These are phyloP conservation scores for Garrulus glandarius DNA, from an alignment of 2,797 vertebrate species.

Conservation along the genomic window DNA sequence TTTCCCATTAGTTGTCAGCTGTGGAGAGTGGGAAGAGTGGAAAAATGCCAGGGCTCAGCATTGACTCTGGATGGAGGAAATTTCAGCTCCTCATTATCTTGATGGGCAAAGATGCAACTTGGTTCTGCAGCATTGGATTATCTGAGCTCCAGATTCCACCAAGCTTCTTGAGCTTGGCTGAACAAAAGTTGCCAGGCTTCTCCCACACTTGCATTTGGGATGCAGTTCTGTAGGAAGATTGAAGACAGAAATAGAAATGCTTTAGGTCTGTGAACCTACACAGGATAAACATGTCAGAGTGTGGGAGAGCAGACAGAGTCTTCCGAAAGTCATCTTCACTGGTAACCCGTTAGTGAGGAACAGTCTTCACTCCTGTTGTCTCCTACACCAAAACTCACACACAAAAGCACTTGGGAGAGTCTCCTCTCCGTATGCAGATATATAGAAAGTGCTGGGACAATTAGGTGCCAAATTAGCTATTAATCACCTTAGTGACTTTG, in stretches of 20 bases:
- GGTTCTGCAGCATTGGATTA: not conserved
- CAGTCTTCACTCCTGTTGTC: not conserved
- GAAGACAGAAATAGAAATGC: not conserved
- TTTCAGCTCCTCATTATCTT: not conserved
- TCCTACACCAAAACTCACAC: not conserved
- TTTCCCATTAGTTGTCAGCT: not conserved
- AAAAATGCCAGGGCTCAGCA: not conserved
- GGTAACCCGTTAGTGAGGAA: not conserved
- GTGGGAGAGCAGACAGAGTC: not conserved
- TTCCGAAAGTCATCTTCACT: not conserved
- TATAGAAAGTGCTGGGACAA: not conserved
- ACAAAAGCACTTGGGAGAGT: not conserved
- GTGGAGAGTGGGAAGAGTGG: not conserved
- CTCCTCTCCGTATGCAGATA: not conserved
- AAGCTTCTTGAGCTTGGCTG: not conserved
- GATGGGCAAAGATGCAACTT: not conserved
- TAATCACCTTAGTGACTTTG: not conserved
- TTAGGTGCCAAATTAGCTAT: not conserved
- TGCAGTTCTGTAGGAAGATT: not conserved
- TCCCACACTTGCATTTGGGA: accelerated
- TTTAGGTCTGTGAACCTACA: not conserved
- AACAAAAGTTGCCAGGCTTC: not conserved
- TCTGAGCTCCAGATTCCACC: accelerated
- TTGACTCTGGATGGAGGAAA: not conserved
- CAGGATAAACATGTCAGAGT: not conserved